Base-by-base conservation (phyloP, 2,888 invertebrate genomes). In the Lasioglossum villosulum region DNA sequence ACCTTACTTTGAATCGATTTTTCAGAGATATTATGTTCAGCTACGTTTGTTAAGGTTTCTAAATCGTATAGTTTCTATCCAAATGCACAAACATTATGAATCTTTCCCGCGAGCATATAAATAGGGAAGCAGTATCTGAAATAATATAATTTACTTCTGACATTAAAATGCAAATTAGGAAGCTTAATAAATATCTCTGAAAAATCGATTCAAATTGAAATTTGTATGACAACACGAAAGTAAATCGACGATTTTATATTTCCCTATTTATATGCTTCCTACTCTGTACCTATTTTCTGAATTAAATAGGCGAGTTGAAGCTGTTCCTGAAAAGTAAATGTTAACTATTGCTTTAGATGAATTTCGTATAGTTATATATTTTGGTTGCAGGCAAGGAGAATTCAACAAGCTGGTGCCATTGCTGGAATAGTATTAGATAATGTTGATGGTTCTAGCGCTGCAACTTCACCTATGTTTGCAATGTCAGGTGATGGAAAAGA, bases 401-500 rank as follows among this genome's bases (percentile, higher is more conserved):
- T 98, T 56, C 98, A 99, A 95, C 96, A 96, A 79, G 97, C 97
- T 6, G 99, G 99, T 27, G 99, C 98, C 0, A 95, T 97, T 56
- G 98, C 97, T 34, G 98, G 98, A 30, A 97, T 99, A 91, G 97
- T 99, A 63, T 95, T 98, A 87, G 98, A 98, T 95, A 98, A 98
- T 95, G 96, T 97, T 19, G 96, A 96, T 6, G 97, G 97, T 45
- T 97, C 98, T 56, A 97, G 97, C 78, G 96, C 97, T 70, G 96
- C 97, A 48, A 97, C 96, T 76, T 97, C 98, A 2, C 97, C 98
- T 0, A 96, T 99, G 95, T 99, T 99, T 95, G 98, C 99, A 6
- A 99, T 99, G 99, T 98, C 99, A 0, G 99, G 99, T 1, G 99
- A 99, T 95, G 98, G 98, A 0, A 94, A 93, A 78, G 93, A 92